Evolutionary conservation across 1,140 invertebrate genomes (phyloP).

Genomic region (Zaprionus lachaisei): DNA sequence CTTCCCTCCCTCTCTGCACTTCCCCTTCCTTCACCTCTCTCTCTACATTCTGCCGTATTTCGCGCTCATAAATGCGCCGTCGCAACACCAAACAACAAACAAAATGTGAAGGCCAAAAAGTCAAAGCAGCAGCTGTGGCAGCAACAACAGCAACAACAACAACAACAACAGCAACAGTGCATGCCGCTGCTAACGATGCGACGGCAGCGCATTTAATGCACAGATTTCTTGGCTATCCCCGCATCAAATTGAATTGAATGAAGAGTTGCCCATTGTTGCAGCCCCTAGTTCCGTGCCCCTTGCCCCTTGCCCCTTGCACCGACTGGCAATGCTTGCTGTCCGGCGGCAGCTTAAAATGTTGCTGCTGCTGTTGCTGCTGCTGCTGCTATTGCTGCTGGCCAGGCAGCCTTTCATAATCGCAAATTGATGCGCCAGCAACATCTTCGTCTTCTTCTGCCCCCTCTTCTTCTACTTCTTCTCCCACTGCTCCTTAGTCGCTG

Average conservation of each 20-base stretch:
- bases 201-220: conserved; percentile 75
- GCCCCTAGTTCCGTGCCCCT: not conserved
- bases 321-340: conserved; percentile 8
- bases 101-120: conserved; percentile 12
- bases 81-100: conserved; percentile 57
- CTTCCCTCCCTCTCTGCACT: not conserved
- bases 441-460: conserved; percentile 50
- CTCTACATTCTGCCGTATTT: too few relatives aligned
- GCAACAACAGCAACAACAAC: not conserved
- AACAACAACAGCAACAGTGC: not conserved
- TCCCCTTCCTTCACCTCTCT: not conserved
- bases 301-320: not conserved
- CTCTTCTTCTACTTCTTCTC: not conserved
- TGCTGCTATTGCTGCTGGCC: conserved; percentile 60
- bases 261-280: conserved; percentile 73
- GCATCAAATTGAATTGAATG: conserved; percentile 76
- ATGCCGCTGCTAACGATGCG: conserved; percentile 64
- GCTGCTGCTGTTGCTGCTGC: conserved; percentile 30
- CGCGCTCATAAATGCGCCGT: conserved; percentile 72
- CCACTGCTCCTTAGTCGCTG: conserved; percentile 26
- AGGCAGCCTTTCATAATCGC: conserved; percentile 81
- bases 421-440: conserved; percentile 79
- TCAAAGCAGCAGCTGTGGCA: conserved; percentile 17
- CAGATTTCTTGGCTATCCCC: conserved; percentile 70
- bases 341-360: conserved; percentile 46